Conservation (phyloP, 1,140 invertebrate species). For the Drosophila bifasciata region DNA sequence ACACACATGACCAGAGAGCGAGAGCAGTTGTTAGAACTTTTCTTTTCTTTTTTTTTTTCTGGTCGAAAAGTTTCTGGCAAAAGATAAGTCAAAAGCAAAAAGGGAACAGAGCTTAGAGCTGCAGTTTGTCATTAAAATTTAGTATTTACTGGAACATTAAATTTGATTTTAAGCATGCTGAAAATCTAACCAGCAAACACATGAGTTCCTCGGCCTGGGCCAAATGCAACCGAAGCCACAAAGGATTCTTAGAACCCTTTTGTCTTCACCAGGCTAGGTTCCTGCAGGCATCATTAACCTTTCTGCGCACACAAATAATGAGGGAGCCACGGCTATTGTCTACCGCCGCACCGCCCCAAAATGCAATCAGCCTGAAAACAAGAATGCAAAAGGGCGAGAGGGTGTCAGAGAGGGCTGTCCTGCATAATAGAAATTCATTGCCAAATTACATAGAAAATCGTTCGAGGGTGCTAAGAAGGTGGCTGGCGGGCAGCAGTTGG, state of each 20-base stretch:
- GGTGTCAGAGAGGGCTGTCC: conserved; percentile 26
- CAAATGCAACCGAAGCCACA: conserved; percentile 14
- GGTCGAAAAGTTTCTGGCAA: conserved; percentile 54
- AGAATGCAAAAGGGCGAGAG: conserved; percentile 25
- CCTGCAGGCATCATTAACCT: conserved; percentile 78
- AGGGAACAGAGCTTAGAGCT: conserved; percentile 17
- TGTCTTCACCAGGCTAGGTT: conserved; percentile 22
- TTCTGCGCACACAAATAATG: conserved; percentile 53
- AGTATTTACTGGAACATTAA: not conserved
- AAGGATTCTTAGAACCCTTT: conserved; percentile 11
- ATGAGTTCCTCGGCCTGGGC: not conserved
- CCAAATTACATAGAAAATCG: conserved; percentile 81
- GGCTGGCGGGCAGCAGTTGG: conserved; percentile 56
- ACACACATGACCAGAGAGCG: conserved; percentile 51
- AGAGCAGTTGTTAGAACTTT: conserved; percentile 33
- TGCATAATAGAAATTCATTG: conserved; percentile 80
- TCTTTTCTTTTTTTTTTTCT: conserved; percentile 25
- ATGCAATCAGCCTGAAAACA: conserved; percentile 59
- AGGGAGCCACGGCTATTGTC: conserved; percentile 53
- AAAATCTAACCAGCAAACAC: not conserved
- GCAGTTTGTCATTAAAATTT: conserved; percentile 29
- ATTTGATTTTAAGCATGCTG: not conserved
- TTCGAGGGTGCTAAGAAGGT: conserved; percentile 47
- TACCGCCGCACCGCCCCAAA: conserved; percentile 40
- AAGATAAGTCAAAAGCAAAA: conserved; percentile 28